Evolutionary conservation across 53 echinoderm and acorn worm species (phyloP), one percentile per base, ranked within the genome.

Genomic region (Echinometra lucunter): DNA sequence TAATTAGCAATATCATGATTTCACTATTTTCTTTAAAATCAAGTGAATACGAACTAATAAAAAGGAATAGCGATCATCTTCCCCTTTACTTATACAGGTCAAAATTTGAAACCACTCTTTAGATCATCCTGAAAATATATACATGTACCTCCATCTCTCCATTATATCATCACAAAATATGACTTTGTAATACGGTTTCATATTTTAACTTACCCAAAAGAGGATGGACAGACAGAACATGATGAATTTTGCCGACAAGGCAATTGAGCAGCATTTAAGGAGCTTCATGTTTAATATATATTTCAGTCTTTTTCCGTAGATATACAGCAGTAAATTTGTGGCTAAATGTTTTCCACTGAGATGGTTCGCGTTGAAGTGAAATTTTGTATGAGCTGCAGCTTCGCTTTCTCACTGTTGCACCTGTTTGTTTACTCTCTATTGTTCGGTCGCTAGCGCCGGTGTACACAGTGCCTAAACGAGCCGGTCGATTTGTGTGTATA

Each of bases 201-300:
- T 16, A 30, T 49, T 45, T 21, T 40, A 58, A 93, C 85, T 83
- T 83, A 94, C 94, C 83, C 82, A 94, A 83, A 94, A 94, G 35
- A 94, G 57, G 17, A 94, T 45, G 19, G 94, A 82, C 25, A 94
- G 66, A 58, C 82, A 82, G 40, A 83, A 94, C 94, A 94, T 94
- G 44, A 94, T 58, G 19, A 57, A 23, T 83, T 94, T 94, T 58
- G 94, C 94, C 66, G 83, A 82, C 25, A 94, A 15, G 40, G 40
- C 82, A 25, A 94, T 60, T 2, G 94, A 40, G 58, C 94, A 94
- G 66, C 94, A 94, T 78, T 92, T 92, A 60, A 57, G 23, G 40
- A 37, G 2, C 21, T 23, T 25, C 89, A 89, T 89, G 69, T 63
- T 91, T n/a, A 58, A 12, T 28, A 25, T 56, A n/a, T 91, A 66